Base-by-base conservation (phyloP, 2,888 invertebrate species). In the Eretmocerus hayati region DNA sequence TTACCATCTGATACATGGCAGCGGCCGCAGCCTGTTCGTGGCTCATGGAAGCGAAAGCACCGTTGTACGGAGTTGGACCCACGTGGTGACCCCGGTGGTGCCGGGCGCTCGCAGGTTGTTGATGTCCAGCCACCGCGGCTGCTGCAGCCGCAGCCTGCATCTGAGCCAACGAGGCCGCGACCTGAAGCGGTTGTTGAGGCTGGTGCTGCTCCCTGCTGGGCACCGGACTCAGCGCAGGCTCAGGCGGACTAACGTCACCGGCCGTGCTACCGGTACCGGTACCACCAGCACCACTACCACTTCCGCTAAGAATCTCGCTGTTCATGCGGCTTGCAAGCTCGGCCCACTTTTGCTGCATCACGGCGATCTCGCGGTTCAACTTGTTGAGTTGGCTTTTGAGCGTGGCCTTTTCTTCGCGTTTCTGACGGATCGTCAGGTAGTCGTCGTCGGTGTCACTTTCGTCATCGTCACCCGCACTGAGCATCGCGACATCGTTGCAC, bases 321-420 rank as follows among this genome's bases (percentile, higher is more conserved):
- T 89, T 89, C 80, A 89, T 88, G 59, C 88, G 79, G 63, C 86
- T 89, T 69, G 89, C 88, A 62, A 92, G 74, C 72, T 90, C 88
- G 67, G 86, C 81, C 72, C 92, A 92, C 69, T 90, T 87, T 66
- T 90, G 88, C 75, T 90, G 90, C 86, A 93, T 91, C 68, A 86
- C 87, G 11, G 89, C 90, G 51, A 92, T 74, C 72, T 92, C 90
- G 65, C 90, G 88, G 74, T 90, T 89, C 82, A 93, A 84, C 51
- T 85, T 84, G 62, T 89, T 80, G 61, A 91, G 74, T 72, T 92
- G 91, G 53, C 85, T 84, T 72, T 90, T 88, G 15, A 92, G 77
- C 50, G 86, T 85, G 66, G 89, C 88, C 70, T 90, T 90, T 73
- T 90, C 89, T 62, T 87, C 87, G 59, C 88, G 81, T 72, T 89